Percentiles rank a stretch among this genome's conserved stretches.
These are phyloP conservation scores for Tachypleus tridentatus DNA, from an alignment of 1,140 invertebrate genomes.

Conservation along the genomic window DNA sequence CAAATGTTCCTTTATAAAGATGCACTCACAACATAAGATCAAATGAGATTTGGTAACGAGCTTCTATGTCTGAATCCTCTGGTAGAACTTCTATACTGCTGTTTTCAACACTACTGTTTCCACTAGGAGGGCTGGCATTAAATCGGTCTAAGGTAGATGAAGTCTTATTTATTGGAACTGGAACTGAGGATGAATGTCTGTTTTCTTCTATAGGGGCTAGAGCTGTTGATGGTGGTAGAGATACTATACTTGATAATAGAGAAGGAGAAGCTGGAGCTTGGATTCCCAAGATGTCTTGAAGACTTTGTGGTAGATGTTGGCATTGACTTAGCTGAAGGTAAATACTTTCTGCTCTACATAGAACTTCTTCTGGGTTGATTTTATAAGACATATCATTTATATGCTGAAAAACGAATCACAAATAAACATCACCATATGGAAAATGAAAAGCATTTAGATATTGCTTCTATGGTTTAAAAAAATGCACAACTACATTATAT, in stretches of 20 bases:
- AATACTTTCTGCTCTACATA: constrained; percentile 78
- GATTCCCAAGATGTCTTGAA: constrained; percentile 16
- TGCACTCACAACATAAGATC: constrained; percentile 11
- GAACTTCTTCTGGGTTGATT: constrained; percentile 61
- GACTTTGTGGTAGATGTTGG: constrained; percentile 21
- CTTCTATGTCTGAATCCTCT: constrained; percentile 16
- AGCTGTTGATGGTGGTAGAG: background rate
- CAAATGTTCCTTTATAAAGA: no score
- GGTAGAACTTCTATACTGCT: constrained; percentile 14
- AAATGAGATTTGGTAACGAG: constrained; percentile 9
- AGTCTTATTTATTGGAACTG: no score
- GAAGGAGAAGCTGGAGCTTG: background rate
- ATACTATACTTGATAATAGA: no score
- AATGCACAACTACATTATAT: no score
- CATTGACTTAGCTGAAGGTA: constrained; percentile 60
- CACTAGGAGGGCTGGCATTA: constrained; percentile 4
- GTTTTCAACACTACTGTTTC: constrained; percentile 6
- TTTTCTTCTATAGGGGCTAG: no score
- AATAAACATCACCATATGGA: constrained; percentile 1
- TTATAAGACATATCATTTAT: constrained; percentile 81
- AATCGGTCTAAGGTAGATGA: no score
- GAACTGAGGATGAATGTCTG: no score
- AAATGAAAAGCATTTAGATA: constrained; percentile 8
- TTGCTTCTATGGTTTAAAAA: no score
- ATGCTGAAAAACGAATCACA: constrained; percentile 50